These are phyloP conservation scores for Sebastes schlegelii DNA, from an alignment of 2,113 vertebrate species.

Conservation along the genomic window DNA sequence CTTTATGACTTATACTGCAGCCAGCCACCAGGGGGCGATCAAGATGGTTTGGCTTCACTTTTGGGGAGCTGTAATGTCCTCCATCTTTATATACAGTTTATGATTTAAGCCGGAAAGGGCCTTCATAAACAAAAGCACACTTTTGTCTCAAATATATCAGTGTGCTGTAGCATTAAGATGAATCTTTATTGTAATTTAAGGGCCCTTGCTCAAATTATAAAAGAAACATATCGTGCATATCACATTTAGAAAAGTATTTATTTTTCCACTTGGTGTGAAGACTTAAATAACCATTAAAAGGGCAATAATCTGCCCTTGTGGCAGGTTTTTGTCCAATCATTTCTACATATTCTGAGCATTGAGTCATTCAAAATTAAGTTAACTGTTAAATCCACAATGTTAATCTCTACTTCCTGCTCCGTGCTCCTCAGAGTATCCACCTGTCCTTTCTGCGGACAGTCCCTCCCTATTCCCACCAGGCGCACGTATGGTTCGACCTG, in stretches of 20 bases:
- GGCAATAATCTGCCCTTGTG: not conserved
- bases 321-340: not conserved
- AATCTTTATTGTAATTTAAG: not conserved
- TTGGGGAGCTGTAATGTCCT: too few species aligned
- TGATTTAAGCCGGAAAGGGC: too few species aligned
- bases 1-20: too few species aligned
- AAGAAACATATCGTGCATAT: not conserved
- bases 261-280: not conserved
- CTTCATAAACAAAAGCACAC: too few species aligned
- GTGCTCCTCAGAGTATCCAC: conserved; percentile 92
- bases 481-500: conserved; percentile 99
- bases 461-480: conserved; percentile 98
- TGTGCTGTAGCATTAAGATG: not conserved
- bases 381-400: not conserved
- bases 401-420: not conserved
- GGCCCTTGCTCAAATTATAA: not conserved
- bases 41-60: too few species aligned
- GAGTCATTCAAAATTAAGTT: conserved; percentile 3
- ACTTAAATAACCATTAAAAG: not conserved
- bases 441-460: conserved; percentile 97
- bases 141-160: too few species aligned
- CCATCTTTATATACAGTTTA: too few species aligned
- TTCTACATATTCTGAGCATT: not conserved
- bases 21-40: too few species aligned
- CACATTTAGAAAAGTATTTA: not conserved